A percentile compares a stretch with the other conserved stretches of the same genome.
Evolutionary conservation across 2,797 vertebrate species (phyloP).

Genomic region (Pristis pectinata): DNA sequence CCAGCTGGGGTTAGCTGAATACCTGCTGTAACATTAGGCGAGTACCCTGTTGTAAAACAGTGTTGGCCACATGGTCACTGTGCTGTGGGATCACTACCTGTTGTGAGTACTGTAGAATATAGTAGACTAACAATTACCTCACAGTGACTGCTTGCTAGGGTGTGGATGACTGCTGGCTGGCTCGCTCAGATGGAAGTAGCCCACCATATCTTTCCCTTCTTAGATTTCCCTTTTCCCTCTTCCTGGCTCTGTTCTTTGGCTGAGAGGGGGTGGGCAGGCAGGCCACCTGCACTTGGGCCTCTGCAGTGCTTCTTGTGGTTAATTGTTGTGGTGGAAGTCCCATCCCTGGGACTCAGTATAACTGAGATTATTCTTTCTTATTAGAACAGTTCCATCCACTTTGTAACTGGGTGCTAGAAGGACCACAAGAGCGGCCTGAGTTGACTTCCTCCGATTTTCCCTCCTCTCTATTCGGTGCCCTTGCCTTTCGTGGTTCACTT

Average conservation of each 20-base stretch:
- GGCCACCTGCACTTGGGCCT: not conserved
- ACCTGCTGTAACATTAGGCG: not conserved
- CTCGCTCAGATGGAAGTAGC: not conserved
- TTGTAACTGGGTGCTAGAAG: conserved; percentile 6
- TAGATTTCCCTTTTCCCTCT: not conserved
- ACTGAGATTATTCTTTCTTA: conserved; percentile 22
- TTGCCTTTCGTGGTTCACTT: not conserved
- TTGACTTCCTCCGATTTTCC: conserved; percentile 22
- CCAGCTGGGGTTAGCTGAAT: not conserved
- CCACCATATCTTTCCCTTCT: not conserved
- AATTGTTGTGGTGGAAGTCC: conserved; percentile 1
- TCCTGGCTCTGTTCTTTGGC: not conserved
- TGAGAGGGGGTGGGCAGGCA: not conserved
- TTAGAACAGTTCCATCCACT: conserved; percentile 29
- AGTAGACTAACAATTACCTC: not conserved
- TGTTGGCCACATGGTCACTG: not conserved
- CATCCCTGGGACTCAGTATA: conserved; percentile 12
- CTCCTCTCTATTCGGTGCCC: not conserved
- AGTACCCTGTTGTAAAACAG: not conserved
- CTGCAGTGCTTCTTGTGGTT: not conserved
- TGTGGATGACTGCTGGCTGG: not conserved
- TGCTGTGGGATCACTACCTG: not conserved
- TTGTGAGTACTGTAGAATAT: not conserved
- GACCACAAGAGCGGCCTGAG: not conserved
- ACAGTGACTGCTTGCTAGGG: not conserved